These are phyloP conservation scores for Sceliomorpha sp. DNA, from an alignment of 2,888 invertebrate species.

Conservation along the genomic window DNA sequence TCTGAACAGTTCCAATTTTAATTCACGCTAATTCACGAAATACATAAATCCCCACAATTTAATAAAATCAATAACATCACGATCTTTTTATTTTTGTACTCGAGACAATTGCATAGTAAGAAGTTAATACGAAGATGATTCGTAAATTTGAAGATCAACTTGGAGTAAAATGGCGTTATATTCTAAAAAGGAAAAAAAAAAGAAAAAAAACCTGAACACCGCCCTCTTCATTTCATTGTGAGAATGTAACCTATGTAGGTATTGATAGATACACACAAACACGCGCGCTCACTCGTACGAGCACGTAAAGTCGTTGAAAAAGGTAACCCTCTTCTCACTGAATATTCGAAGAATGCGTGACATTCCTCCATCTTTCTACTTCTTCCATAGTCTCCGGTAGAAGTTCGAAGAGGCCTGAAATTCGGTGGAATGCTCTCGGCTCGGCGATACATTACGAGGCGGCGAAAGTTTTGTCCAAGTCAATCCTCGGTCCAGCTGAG, in stretches of 20 bases:
- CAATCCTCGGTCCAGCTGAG: conserved; percentile 58
- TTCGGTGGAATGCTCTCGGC: conserved; percentile 68
- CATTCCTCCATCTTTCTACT: conserved; percentile 36
- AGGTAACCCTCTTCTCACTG: conserved; percentile 54
- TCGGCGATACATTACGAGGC: conserved; percentile 67
- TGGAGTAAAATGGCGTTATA: conserved; percentile 38
- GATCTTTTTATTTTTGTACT: too few relatives aligned
- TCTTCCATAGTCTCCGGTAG: conserved; percentile 9
- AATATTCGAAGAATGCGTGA: conserved; percentile 33
- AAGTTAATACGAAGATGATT: neutral
- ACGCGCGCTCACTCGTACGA: conserved; percentile 18
- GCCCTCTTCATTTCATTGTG: conserved; percentile 21
- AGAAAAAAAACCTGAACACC: conserved; percentile 39
- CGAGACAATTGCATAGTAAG: too few relatives aligned
- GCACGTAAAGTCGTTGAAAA: conserved; percentile 36
- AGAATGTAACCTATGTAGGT: conserved; percentile 35
- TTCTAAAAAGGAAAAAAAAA: conserved; percentile 11
- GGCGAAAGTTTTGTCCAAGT: conserved; percentile 71
- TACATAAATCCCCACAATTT: too few relatives aligned
- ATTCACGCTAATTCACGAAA: too few relatives aligned
- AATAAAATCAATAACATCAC: too few relatives aligned
- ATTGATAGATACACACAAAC: conserved; percentile 59
- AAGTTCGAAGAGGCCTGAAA: conserved; percentile 58
- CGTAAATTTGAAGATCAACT: conserved; percentile 10
- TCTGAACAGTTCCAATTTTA: too few relatives aligned